phyloP scores from a whole-genome alignment of 1,140 invertebrate species.

The Bombus consobrinus region DNA sequence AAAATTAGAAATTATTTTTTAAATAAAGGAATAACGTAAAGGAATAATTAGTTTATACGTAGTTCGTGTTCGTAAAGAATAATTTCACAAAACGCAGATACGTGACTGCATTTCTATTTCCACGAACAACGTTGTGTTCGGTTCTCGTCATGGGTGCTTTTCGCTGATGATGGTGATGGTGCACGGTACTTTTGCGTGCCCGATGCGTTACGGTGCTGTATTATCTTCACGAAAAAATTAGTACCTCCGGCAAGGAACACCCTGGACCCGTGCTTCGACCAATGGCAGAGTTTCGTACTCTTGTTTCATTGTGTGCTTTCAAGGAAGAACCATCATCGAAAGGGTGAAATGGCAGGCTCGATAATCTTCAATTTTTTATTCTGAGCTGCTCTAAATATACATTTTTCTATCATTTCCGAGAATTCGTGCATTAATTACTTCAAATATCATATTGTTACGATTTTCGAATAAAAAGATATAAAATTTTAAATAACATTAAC shows the following conservation, averaged over 20 bases:
- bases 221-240: constrained; percentile 70
- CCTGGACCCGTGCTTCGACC: constrained; percentile 11
- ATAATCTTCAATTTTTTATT: neutral
- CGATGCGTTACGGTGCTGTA: constrained; percentile 67
- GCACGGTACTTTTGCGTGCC: constrained; percentile 65
- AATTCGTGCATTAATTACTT: neutral
- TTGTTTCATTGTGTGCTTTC: constrained; percentile 58
- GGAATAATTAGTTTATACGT: neutral
- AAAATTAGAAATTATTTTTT: neutral
- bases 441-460: neutral
- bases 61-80: neutral
- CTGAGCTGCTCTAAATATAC: neutral
- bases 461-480: neutral
- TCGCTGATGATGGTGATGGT: constrained; percentile 50
- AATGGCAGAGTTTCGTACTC: constrained; percentile 63
- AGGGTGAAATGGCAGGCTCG: no score
- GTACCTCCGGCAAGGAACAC: constrained; percentile 62
- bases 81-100: neutral
- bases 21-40: neutral
- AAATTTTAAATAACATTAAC: neutral
- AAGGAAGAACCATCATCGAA: constrained; percentile 21
- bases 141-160: constrained; percentile 36
- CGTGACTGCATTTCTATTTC: constrained; percentile 36
- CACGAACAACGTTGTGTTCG: constrained; percentile 7
- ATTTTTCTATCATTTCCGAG: neutral